A percentile compares a stretch with the other conserved stretches of the same genome.
Evolutionary conservation across 2,888 invertebrate genomes (phyloP).

Genomic region (Cataglyphis livida): DNA sequence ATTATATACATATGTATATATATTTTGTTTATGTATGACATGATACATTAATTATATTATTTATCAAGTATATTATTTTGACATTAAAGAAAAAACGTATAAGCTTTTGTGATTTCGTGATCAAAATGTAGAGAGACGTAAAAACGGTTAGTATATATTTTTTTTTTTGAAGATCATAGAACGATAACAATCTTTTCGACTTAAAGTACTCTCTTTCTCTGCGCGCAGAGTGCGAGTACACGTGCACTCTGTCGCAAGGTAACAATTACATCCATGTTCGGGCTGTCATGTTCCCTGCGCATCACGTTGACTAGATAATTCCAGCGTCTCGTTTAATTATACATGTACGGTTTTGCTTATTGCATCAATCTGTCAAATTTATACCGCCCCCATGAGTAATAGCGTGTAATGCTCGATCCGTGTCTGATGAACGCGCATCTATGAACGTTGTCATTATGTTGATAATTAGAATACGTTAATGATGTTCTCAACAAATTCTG

Average conservation of each 20-base stretch:
- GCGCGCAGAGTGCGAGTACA: background rate
- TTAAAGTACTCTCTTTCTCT: background rate
- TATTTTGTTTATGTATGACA: background rate
- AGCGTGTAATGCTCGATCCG: slow-evolving; percentile 45
- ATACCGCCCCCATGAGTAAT: slow-evolving; percentile 38
- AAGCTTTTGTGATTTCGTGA: background rate
- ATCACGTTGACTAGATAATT: slow-evolving; percentile 58
- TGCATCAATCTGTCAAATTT: slow-evolving; percentile 56
- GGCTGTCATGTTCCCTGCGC: slow-evolving; percentile 51
- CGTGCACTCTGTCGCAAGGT: slow-evolving; percentile 3
- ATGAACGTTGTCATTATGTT: background rate
- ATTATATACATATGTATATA: background rate
- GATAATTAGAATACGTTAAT: slow-evolving; percentile 13
- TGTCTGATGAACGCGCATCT: slow-evolving; percentile 12
- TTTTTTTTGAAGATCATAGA: background rate
- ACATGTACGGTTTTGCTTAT: slow-evolving; percentile 47
- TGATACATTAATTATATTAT: background rate
- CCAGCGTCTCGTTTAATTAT: slow-evolving; percentile 58
- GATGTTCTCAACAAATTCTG: slow-evolving; percentile 3
- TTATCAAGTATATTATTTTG: background rate
- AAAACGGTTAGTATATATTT: background rate
- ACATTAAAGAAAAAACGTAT: background rate
- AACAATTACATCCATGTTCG: slow-evolving; percentile 44
- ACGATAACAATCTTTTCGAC: background rate
- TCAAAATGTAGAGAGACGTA: background rate